phyloP scores from a whole-genome alignment of 2,888 invertebrate genomes.

The Epinotia bilunana region DNA sequence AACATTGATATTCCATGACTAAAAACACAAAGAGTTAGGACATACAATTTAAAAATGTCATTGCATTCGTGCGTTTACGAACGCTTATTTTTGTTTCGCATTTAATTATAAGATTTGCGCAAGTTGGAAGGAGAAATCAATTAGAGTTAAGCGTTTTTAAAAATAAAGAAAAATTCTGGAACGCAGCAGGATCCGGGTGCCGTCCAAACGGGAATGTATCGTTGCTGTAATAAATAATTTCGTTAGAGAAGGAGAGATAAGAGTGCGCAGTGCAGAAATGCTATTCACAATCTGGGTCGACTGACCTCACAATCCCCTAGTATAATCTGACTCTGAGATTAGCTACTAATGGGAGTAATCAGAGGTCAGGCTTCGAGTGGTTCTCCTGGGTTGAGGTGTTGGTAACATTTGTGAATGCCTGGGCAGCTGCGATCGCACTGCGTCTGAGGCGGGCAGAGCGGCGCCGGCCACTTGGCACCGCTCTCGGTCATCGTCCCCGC shows the following conservation, averaged over 20 bases:
- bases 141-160: conserved; percentile 30
- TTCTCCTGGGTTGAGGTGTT: neutral
- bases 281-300: neutral
- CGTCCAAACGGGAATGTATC: conserved; percentile 58
- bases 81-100: neutral
- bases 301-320: neutral
- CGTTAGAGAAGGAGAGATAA: conserved; percentile 69
- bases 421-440: conserved; percentile 72
- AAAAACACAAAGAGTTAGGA: neutral
- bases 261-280: conserved; percentile 72
- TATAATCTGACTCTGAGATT: neutral
- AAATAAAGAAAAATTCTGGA: conserved; percentile 27
- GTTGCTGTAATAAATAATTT: conserved; percentile 70
- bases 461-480: conserved; percentile 82
- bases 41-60: neutral
- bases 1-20: conserved; percentile 1
- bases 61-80: conserved; percentile 2
- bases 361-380: neutral
- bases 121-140: conserved; percentile 37
- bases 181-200: conserved; percentile 36
- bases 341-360: neutral
- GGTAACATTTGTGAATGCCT: neutral
- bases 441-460: conserved; percentile 70
- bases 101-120: conserved; percentile 18
- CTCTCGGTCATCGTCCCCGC: conserved; percentile 79